These are phyloP conservation scores for Xanthia togata DNA, from an alignment of 2,888 invertebrate species.

Conservation along the genomic window DNA sequence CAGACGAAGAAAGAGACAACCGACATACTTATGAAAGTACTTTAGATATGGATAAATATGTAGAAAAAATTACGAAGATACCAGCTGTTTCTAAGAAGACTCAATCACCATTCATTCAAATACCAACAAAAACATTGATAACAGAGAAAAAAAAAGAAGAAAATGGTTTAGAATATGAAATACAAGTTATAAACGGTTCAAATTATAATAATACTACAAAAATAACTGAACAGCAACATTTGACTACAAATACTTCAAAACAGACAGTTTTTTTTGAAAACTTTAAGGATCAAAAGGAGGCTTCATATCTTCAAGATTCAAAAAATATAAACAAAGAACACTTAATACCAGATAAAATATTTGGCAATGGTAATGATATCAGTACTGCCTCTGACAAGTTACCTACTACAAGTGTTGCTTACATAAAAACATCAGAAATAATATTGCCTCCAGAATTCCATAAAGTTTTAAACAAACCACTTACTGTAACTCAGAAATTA, in stretches of 20 bases:
- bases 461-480: neutral
- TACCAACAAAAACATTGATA: neutral
- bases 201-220: slow-evolving; percentile 2
- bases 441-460: neutral
- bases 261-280: neutral
- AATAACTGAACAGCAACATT: neutral
- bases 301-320: neutral
- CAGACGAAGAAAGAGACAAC: neutral
- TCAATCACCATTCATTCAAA: neutral
- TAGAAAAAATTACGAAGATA: neutral
- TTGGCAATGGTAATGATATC: neutral
- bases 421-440: neutral
- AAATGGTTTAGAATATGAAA: neutral
- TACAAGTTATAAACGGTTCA: neutral
- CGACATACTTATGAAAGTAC: neutral
- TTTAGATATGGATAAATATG: too few relatives aligned
- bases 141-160: neutral
- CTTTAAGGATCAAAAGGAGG: neutral
- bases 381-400: neutral
- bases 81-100: neutral
- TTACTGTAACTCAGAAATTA: neutral
- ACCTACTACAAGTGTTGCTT: neutral
- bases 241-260: neutral
- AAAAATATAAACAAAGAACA: neutral
- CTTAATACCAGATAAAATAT: neutral